Percentiles rank a stretch among this genome's conserved stretches.
Evolutionary conservation across 2,888 invertebrate genomes (phyloP).

Genomic region (Nebria brevicollis): DNA sequence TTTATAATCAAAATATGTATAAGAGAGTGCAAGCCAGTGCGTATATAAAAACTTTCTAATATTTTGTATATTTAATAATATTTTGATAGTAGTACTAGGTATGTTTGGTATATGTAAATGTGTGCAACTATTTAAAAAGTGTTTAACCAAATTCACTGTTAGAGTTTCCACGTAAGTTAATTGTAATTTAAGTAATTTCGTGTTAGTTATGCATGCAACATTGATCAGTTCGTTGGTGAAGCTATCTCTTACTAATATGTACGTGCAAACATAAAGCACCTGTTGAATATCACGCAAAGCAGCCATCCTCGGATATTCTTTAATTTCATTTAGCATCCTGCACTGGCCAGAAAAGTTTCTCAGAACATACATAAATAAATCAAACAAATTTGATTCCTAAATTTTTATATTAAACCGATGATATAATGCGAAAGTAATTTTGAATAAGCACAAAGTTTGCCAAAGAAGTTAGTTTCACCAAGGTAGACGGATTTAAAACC

Average conservation of each 20-base stretch:
- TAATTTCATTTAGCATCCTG: not conserved
- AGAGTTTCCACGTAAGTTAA: not conserved
- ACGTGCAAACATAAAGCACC: constrained; percentile 38
- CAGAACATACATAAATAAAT: not conserved
- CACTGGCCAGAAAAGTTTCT: not conserved
- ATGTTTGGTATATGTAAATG: too few relatives aligned
- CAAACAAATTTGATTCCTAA: not conserved
- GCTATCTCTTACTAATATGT: constrained; percentile 46
- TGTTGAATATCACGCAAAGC: constrained; percentile 34
- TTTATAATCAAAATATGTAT: too few relatives aligned
- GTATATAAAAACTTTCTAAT: too few relatives aligned
- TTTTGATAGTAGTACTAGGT: too few relatives aligned
- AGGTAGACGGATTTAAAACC: constrained; percentile 27
- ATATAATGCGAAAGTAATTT: constrained; percentile 7
- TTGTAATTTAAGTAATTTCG: not conserved
- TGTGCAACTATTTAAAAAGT: too few relatives aligned
- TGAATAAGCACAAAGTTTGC: not conserved
- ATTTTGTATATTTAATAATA: too few relatives aligned
- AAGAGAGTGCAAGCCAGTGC: too few relatives aligned
- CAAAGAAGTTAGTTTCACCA: constrained; percentile 17
- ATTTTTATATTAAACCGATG: constrained; percentile 2
- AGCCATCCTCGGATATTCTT: constrained; percentile 29
- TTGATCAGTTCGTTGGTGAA: constrained; percentile 26
- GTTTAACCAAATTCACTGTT: too few relatives aligned
- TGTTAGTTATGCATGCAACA: not conserved